Conservation (phyloP, 1,140 invertebrate species). For the Cardiocondyla obscurior region DNA sequence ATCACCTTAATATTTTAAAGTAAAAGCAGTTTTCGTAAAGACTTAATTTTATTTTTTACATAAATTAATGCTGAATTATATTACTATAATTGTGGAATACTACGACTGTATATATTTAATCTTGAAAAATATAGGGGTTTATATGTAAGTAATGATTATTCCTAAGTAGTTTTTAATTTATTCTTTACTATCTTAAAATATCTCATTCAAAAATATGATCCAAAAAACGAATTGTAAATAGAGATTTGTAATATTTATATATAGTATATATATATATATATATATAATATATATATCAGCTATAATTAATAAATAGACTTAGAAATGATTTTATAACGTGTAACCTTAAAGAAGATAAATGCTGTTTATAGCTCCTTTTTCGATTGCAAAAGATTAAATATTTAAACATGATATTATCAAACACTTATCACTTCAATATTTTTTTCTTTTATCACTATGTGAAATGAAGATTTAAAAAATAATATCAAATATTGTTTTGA, state of each 20-base stretch:
- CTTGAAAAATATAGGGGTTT: not conserved
- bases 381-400: slow-evolving; percentile 49
- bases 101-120: not conserved
- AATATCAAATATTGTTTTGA: slow-evolving; percentile 3
- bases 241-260: slow-evolving; percentile 26
- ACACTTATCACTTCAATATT: slow-evolving; percentile 57
- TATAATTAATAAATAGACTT: slow-evolving; percentile 45
- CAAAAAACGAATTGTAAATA: slow-evolving; percentile 19
- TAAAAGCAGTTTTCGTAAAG: not conserved
- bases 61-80: slow-evolving; percentile 13
- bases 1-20: slow-evolving; percentile 11
- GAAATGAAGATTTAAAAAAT: slow-evolving; percentile 39
- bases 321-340: slow-evolving; percentile 28
- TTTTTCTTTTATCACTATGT: slow-evolving; percentile 28
- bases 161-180: not conserved
- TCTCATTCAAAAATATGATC: slow-evolving; percentile 5
- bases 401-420: slow-evolving; percentile 24
- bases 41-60: not conserved
- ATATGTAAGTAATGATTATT: slow-evolving; percentile 12
- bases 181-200: slow-evolving; percentile 13
- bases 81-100: slow-evolving; percentile 5
- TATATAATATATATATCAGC: too few relatives aligned
- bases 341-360: slow-evolving; percentile 46
- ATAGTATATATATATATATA: too few relatives aligned
- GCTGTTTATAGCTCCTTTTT: slow-evolving; percentile 5